Evolutionary conservation across 2,113 vertebrate genomes (phyloP), one percentile per base, ranked within the genome.

Genomic region (Dipodomys spectabilis): DNA sequence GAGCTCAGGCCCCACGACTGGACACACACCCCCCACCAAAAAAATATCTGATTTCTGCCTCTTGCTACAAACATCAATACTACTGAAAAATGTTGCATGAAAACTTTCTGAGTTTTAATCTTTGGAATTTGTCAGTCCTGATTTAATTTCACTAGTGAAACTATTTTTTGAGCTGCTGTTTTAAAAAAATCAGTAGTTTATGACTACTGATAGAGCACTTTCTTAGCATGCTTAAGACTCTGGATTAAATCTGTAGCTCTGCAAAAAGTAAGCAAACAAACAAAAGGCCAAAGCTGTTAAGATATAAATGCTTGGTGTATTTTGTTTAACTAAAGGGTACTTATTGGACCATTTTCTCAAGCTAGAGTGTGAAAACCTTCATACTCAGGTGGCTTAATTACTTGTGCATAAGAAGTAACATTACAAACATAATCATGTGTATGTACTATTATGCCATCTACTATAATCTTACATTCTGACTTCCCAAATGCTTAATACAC

Each of bases 51-150:
- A 44, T 39, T 78, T 85, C n/a, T 84, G 1, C 19, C 64, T 39
- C 69, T 82, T 94, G 53, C 32, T 49, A 74, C 35, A 82, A 89
- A 83, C 20, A 25, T 11, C 19, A 77, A 62, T 27, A 11, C 28
- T 28, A 12, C 65, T 82, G 72, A 39, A 86, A 86, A 79, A 65
- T 53, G 45, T 12, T 7, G 74, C 11, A n/a, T 68, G 30, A 64
- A 60, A 27, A 39, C 18, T 4, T 5, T 5, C 73, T 53, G 81
- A 60, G 27, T 1, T 57, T 57, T 15, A 86, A 10, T 88, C 49
- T 80, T 72, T 93, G 69, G 89, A 88, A 80, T 68, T 74, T 7
- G 77, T 81, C 22, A 45, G 22, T 88, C 22, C 64, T 84, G 16
- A 72, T 39, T 91, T 75, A 75, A 71, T 71, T 89, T 77, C 20